phyloP scores from a whole-genome alignment of 2,888 invertebrate species.

The Adelphocoris suturalis region DNA sequence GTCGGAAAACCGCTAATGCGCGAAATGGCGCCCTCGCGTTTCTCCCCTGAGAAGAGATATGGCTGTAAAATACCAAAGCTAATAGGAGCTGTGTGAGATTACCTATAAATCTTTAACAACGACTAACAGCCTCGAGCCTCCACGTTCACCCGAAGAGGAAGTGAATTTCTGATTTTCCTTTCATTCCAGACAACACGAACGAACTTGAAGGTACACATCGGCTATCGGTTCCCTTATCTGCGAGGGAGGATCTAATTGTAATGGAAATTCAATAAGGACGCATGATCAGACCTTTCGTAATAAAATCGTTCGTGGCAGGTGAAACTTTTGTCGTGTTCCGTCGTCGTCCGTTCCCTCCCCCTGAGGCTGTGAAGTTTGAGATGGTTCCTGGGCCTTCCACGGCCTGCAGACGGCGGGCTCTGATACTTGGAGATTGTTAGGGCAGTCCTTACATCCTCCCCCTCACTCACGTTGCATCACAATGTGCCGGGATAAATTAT shows the following conservation, averaged over 20 bases:
- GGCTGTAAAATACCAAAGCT: slow-evolving; percentile 25
- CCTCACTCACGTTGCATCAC: slow-evolving; percentile 63
- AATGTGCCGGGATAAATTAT: slow-evolving; percentile 47
- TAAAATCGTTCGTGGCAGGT: slow-evolving; percentile 47
- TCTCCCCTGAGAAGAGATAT: slow-evolving; percentile 28
- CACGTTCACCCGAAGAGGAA: slow-evolving; percentile 47
- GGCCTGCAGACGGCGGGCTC: not conserved
- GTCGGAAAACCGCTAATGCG: slow-evolving; percentile 41
- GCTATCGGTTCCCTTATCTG: slow-evolving; percentile 36
- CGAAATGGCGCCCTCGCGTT: slow-evolving; percentile 40
- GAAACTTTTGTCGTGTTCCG: slow-evolving; percentile 57
- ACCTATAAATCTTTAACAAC: slow-evolving; percentile 47
- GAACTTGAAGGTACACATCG: slow-evolving; percentile 2
- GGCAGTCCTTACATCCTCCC: slow-evolving; percentile 35
- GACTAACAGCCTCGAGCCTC: slow-evolving; percentile 42
- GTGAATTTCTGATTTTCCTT: slow-evolving; percentile 29
- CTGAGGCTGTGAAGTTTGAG: not conserved
- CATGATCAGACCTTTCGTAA: slow-evolving; percentile 14
- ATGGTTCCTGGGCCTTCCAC: not conserved
- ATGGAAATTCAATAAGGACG: slow-evolving; percentile 41
- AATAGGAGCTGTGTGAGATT: slow-evolving; percentile 43
- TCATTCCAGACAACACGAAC: slow-evolving; percentile 38
- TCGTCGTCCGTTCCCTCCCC: not conserved
- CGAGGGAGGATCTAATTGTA: slow-evolving; percentile 48
- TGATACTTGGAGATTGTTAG: slow-evolving; percentile 23